These are phyloP conservation scores for Ciona savignyi DNA, from an alignment of 23 tunicate species.

Conservation along the genomic window DNA sequence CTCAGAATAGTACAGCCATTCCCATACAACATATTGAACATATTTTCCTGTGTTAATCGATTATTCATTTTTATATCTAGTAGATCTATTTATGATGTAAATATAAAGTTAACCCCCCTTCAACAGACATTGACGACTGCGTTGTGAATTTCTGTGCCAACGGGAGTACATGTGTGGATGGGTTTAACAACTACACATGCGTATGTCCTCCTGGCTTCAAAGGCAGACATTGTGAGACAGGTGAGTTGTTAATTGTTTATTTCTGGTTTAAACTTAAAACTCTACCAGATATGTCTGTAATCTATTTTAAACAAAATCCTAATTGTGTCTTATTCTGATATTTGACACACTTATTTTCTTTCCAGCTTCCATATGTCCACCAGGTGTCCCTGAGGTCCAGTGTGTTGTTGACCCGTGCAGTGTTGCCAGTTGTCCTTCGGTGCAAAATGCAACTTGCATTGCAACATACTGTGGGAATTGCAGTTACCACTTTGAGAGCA, in stretches of 20 bases:
- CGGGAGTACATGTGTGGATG: constrained; percentile 63
- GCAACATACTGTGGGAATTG: not conserved
- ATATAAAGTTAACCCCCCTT: no score
- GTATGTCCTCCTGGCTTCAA: constrained; percentile 66
- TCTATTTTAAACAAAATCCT: no score
- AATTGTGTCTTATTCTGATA: no score
- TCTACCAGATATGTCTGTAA: no score
- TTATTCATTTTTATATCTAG: no score
- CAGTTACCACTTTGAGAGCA: not conserved
- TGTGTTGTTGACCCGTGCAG: not conserved
- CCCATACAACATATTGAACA: no score
- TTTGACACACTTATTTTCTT: no score
- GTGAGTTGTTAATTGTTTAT: no score
- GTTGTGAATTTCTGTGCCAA: constrained; percentile 34
- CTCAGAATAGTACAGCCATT: no score
- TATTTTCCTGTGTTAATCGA: no score
- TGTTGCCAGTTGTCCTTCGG: not conserved
- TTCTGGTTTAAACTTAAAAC: no score
- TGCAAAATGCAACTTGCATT: not conserved
- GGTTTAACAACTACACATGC: constrained; percentile 63
- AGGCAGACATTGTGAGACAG: constrained; percentile 56
- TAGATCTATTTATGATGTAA: no score
- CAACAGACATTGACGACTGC: not conserved
- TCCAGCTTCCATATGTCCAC: not conserved
- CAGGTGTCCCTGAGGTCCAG: not conserved